These are phyloP conservation scores for Siniperca knerii DNA, from an alignment of 2,113 vertebrate genomes.

Conservation along the genomic window DNA sequence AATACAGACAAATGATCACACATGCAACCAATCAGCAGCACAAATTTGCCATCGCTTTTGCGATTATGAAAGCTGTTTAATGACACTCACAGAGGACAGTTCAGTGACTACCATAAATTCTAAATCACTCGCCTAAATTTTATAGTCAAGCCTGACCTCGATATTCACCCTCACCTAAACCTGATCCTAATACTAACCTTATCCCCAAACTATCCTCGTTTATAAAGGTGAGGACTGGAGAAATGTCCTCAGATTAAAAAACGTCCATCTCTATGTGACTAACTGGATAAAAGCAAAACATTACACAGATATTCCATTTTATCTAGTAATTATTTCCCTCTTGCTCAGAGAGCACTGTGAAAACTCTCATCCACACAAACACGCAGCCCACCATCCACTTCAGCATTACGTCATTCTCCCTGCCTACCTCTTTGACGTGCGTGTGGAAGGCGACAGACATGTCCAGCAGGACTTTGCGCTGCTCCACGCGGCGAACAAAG, in stretches of 20 bases:
- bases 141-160: not conserved
- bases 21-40: not conserved
- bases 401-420: slow-evolving; percentile 50
- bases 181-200: not conserved
- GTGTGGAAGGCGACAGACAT: slow-evolving; percentile 99
- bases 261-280: not conserved
- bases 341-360: slow-evolving; percentile 36
- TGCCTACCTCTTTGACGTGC: slow-evolving; percentile 96
- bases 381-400: slow-evolving; percentile 66
- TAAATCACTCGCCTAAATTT: not conserved
- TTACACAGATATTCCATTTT: slow-evolving; percentile 10
- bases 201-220: not conserved
- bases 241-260: not conserved
- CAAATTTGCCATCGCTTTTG: not conserved
- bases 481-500: slow-evolving; percentile 97
- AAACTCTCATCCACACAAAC: slow-evolving; percentile 61
- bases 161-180: not conserved
- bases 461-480: slow-evolving; percentile 97
- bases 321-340: slow-evolving; percentile 50
- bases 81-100: not conserved
- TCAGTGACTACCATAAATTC: not conserved
- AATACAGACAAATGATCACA: not conserved
- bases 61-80: not conserved
- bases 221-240: not conserved
- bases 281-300: slow-evolving; percentile 10